Evolutionary conservation across 2,797 vertebrate genomes (phyloP).

Genomic region (Channa striata): DNA sequence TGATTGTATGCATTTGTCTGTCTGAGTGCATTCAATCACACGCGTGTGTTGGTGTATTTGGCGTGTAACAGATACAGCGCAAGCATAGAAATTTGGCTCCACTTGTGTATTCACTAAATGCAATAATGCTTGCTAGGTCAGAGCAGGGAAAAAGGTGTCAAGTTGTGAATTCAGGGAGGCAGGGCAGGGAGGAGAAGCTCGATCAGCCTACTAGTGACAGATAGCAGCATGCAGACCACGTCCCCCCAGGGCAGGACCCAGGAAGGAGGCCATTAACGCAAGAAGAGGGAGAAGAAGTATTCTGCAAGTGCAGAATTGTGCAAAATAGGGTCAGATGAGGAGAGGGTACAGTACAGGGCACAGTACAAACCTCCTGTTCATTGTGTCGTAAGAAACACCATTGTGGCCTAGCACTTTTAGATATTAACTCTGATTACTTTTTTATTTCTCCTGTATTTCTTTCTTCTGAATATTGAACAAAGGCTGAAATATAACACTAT

Average conservation of each 20-base stretch:
- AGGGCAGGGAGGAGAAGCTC: conserved; percentile 23
- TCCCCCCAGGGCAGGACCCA: conserved; percentile 69
- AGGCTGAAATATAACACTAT: not conserved
- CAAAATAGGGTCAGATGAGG: conserved; percentile 55
- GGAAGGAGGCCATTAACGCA: conserved; percentile 74
- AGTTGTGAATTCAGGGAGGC: conserved; percentile 36
- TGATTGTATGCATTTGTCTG: conserved; percentile 24
- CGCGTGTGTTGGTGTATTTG: conserved; percentile 26
- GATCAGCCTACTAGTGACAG: conserved; percentile 67
- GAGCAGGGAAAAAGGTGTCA: conserved; percentile 49
- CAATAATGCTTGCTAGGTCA: conserved; percentile 36
- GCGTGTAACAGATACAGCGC: conserved; percentile 6
- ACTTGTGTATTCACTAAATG: conserved; percentile 38
- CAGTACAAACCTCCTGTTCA: conserved; percentile 21
- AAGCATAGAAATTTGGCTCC: conserved; percentile 14
- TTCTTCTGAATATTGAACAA: not conserved
- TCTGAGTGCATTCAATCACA: conserved; percentile 10
- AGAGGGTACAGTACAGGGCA: not conserved
- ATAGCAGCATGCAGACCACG: conserved; percentile 67
- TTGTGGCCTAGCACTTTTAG: not conserved
- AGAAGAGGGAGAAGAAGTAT: conserved; percentile 51
- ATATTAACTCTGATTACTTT: not conserved
- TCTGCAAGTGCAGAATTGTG: conserved; percentile 35
- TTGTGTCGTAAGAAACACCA: conserved; percentile 2
- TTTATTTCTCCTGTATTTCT: not conserved